Evolutionary conservation across 1,140 invertebrate species (phyloP), one percentile per base, ranked within the genome.

Genomic region (Alviniconcha marisindica): DNA sequence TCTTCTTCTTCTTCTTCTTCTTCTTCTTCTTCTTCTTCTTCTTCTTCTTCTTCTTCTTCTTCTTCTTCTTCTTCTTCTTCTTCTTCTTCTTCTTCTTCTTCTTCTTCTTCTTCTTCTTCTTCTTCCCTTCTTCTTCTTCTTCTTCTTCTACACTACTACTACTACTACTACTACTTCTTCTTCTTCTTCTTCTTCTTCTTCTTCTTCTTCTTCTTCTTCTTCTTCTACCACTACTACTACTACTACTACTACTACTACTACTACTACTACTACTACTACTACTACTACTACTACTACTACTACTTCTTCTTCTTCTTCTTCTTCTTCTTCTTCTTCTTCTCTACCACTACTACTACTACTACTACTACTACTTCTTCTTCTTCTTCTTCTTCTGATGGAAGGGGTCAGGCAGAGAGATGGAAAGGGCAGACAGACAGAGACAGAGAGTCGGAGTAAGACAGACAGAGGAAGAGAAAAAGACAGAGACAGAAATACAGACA

Each of bases 31-130:
- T 31, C 48, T 80, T 77, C 63, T 66, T 77, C 77, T 54, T 54
- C 77, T 76, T 80, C 77, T 71, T 81, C 69, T 31, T 73, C 69
- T 31, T 73, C 69, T 31, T 73, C 69, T 31, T 71, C 81, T 76
- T 78, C 82, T 83, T 81, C 81, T 83, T 69, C 79, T 81, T 83
- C 82, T 83, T 82, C 82, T 81, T 69, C 80, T 81, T 82, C 77
- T 80, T 78, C 42, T 56, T 77, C 79, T 63, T 77, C 78, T 54
- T 79, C 83, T 80, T 85, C 78, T 84, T 71, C 80, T 66, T 74
- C 79, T 63, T 73, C 31, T 28, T 73, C 31, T 28, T 73, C 21
- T 28, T 38, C 33, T 31, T 73, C 21, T 28, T 73, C 31, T 28
- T 42, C 77, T 81, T 81, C 60, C 79, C 40, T 84, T 48, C 56